Base-by-base conservation (phyloP, 2,113 vertebrate species). In the Embiotoca jacksoni region DNA sequence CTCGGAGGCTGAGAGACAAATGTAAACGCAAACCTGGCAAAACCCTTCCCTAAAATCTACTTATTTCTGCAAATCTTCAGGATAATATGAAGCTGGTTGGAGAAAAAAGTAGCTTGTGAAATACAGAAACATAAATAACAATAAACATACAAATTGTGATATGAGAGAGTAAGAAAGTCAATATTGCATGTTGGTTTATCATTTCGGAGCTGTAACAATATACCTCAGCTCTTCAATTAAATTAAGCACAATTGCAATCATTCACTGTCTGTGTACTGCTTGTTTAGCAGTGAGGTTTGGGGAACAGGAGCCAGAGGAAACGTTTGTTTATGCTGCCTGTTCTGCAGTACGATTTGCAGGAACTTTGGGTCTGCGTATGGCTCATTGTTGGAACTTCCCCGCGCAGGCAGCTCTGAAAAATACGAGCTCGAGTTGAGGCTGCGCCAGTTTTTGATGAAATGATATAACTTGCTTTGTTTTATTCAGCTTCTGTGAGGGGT, bases 381-480 rank as follows among this genome's bases (percentile, higher is more conserved):
- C 60, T 81, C 88, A 91, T 93, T 92, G 93, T 91, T 91, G 64
- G n/a, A 52, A 89, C 87, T 93, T 92, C 87, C 91, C 80, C 2
- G 59, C 37, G 23, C 36, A 75, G 88, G 60, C 87, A 85, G 84
- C 75, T 84, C 61, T 32, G 73, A 81, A 69, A 88, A 87, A 83
- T 85, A 82, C 59, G 84, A 86, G 74, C 68, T 75, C 41, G 75
- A 71, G 46, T 82, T 80, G 70, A 84, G 80, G 82, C 83, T 85
- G 78, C 4, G 72, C 54, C 72, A 87, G 72, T 16, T 44, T 68
- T 77, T 72, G 67, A 84, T 77, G 54, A 75, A 84, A 76, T 14
- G 35, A 76, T 64, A 75, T 14, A 75, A 75, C 60, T 73, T 58
- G 70, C 46, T 39, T 62, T 76, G 59, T 78, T 2, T 55, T 78